Percentiles rank a stretch among this genome's conserved stretches.
Evolutionary conservation across 2,888 invertebrate genomes (phyloP).

Genomic region (Drosophila neonasuta): DNA sequence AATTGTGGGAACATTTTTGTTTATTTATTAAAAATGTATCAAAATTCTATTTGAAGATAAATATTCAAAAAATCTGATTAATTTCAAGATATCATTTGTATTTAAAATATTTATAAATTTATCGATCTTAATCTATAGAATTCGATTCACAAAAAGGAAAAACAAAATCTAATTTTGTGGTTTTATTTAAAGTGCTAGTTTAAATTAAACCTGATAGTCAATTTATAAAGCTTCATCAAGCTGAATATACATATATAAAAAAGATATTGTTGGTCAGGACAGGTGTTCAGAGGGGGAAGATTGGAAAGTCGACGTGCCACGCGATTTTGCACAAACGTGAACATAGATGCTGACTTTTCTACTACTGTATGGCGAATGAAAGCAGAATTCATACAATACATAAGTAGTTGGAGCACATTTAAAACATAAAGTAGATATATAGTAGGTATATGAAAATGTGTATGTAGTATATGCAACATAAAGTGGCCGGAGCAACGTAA

Average conservation of each 20-base stretch:
- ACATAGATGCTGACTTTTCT: not conserved
- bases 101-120: not conserved
- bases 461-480: constrained; percentile 40
- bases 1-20: not conserved
- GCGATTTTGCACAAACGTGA: constrained; percentile 38
- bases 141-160: no score
- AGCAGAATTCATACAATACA: constrained; percentile 13
- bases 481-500: constrained; percentile 65
- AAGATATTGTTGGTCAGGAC: constrained; percentile 29
- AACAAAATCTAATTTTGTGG: no score
- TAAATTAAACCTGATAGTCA: not conserved
- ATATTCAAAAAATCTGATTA: no score
- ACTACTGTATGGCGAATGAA: not conserved
- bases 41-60: no score
- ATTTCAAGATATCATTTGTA: no score
- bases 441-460: constrained; percentile 17
- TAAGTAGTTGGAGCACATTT: constrained; percentile 21
- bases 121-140: not conserved
- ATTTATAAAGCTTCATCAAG: not conserved
- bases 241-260: constrained; percentile 4
- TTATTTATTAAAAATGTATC: no score
- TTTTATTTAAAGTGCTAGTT: not conserved
- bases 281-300: not conserved
- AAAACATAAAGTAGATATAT: constrained; percentile 18
- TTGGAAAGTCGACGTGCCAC: constrained; percentile 56